Evolutionary conservation across 64 coral and sea anemone genomes (phyloP).

Genomic region (Montipora cactus): DNA sequence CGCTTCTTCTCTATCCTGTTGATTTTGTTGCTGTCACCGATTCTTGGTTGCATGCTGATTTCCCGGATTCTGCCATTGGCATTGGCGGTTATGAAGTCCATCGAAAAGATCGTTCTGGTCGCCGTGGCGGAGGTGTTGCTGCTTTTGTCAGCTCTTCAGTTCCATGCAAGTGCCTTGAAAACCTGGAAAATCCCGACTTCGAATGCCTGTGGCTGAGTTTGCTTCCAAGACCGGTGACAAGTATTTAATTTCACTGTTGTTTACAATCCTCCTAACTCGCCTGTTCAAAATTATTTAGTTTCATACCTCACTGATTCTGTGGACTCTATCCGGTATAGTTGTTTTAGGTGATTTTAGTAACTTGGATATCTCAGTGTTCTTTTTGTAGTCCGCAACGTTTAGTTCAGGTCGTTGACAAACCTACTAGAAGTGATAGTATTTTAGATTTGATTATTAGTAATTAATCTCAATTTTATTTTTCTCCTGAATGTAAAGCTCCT

Average conservation of each 20-base stretch:
- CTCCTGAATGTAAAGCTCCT: slow-evolving; percentile 46
- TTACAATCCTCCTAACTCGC: slow-evolving; percentile 54
- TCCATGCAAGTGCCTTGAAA: slow-evolving; percentile 47
- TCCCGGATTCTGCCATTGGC: slow-evolving; percentile 33
- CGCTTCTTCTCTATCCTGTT: slow-evolving; percentile 29
- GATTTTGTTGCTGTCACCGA: slow-evolving; percentile 64
- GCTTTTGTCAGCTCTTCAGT: neutral
- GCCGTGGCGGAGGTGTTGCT: slow-evolving; percentile 21
- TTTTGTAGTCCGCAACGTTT: slow-evolving; percentile 20
- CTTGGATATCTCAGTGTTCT: slow-evolving; percentile 12
- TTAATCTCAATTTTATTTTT: slow-evolving; percentile 19
- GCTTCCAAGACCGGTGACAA: slow-evolving; percentile 44
- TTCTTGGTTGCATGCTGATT: slow-evolving; percentile 57
- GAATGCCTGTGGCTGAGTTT: slow-evolving; percentile 42
- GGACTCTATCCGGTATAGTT: too few relatives aligned
- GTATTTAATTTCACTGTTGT: slow-evolving; percentile 40
- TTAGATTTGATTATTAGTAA: slow-evolving; percentile 46
- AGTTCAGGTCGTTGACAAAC: slow-evolving; percentile 44
- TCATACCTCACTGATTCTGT: too few relatives aligned
- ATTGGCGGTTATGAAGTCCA: slow-evolving; percentile 44
- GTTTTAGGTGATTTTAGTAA: slow-evolving; percentile 41
- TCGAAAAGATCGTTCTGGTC: slow-evolving; percentile 51
- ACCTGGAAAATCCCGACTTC: slow-evolving; percentile 54
- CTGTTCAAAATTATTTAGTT: neutral
- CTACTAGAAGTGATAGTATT: slow-evolving; percentile 50